Evolutionary conservation across 2,113 vertebrate species (phyloP).

Genomic region (Halcyon senegalensis): DNA sequence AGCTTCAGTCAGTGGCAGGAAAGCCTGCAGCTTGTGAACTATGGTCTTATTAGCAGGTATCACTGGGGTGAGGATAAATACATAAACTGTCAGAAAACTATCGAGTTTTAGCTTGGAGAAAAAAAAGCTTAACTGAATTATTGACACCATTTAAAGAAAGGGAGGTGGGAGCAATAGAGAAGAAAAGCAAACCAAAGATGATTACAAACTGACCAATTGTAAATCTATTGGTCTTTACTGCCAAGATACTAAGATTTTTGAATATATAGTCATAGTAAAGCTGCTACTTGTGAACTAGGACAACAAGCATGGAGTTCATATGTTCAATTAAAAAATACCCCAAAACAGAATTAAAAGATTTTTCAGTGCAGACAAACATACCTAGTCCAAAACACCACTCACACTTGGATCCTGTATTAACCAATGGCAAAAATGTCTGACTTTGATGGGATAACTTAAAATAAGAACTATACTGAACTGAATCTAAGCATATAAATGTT

Average conservation of each 20-base stretch:
- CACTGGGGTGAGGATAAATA: background rate
- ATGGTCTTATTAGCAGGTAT: conserved; percentile 38
- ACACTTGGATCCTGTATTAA: background rate
- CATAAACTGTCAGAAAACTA: background rate
- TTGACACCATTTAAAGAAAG: background rate
- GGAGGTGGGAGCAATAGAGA: background rate
- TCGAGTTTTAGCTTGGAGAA: background rate
- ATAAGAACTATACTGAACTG: background rate
- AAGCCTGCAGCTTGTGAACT: conserved; percentile 38
- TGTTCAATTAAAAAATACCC: background rate
- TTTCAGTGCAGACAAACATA: background rate
- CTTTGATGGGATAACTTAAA: background rate
- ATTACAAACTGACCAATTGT: background rate
- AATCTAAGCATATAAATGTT: background rate
- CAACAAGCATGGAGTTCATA: background rate
- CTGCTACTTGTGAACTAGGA: background rate
- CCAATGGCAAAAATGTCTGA: background rate
- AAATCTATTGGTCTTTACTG: background rate
- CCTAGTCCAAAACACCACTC: background rate
- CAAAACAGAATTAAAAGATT: background rate
- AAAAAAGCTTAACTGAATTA: conserved; percentile 5
- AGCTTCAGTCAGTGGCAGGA: conserved; percentile 13
- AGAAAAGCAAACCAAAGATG: background rate
- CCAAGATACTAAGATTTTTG: background rate
- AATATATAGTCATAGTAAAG: background rate